phyloP scores from a whole-genome alignment of 1,140 invertebrate genomes.

The Centruroides vittatus region DNA sequence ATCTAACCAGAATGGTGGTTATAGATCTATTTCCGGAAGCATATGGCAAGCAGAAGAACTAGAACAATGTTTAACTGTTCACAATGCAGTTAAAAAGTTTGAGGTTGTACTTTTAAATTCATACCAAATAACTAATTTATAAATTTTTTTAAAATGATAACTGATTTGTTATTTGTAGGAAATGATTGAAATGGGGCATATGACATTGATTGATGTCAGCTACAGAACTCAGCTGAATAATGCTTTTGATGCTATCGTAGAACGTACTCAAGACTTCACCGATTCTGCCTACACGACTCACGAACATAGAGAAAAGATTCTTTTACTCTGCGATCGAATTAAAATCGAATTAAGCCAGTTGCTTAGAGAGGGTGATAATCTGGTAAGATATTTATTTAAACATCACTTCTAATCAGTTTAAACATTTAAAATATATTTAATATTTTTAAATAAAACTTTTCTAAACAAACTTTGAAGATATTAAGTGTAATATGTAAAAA shows the following conservation, averaged over 20 bases:
- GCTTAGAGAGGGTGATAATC: slow-evolving; percentile 61
- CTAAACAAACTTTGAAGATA: too few species aligned
- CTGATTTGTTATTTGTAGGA: slow-evolving; percentile 30
- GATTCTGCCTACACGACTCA: slow-evolving; percentile 97
- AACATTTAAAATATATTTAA: too few species aligned
- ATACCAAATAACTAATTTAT: background rate
- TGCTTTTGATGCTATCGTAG: slow-evolving; percentile 77
- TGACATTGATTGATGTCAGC: slow-evolving; percentile 42
- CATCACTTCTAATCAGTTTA: too few species aligned
- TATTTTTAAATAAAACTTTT: too few species aligned
- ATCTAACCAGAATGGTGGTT: slow-evolving; percentile 18
- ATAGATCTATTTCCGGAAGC: slow-evolving; percentile 27
- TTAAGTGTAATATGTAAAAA: too few species aligned
- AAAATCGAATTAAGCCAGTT: slow-evolving; percentile 74
- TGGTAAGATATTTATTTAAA: slow-evolving; percentile 42
- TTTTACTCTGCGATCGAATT: slow-evolving; percentile 73
- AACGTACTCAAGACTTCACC: slow-evolving; percentile 89
- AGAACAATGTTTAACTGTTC: slow-evolving; percentile 54
- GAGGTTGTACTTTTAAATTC: slow-evolving; percentile 32
- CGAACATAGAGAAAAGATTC: slow-evolving; percentile 87
- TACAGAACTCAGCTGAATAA: slow-evolving; percentile 57
- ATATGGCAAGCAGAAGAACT: slow-evolving; percentile 37
- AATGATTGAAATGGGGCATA: slow-evolving; percentile 64
- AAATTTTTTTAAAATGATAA: background rate
- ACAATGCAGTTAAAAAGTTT: slow-evolving; percentile 61